Percentiles rank a stretch among this genome's conserved stretches.
Conservation (phyloP, 53 echinoderm and acorn worm species). For the Luidia sarsii region DNA sequence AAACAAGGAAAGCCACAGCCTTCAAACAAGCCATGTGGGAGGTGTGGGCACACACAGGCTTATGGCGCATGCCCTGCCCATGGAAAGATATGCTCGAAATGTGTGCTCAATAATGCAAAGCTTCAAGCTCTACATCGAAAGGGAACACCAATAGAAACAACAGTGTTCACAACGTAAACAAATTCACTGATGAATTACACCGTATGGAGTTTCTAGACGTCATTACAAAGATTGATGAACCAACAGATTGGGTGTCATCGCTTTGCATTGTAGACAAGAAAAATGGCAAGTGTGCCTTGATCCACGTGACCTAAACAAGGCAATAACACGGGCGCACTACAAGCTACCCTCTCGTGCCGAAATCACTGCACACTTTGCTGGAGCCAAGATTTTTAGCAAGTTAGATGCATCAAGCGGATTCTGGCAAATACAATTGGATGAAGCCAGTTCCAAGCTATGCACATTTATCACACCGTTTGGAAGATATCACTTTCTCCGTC, state of each 20-base stretch:
- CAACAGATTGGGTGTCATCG: conserved; percentile 43
- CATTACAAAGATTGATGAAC: conserved; percentile 16
- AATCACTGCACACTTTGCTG: conserved; percentile 41
- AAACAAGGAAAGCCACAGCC: too few relatives aligned
- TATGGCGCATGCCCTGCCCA: too few relatives aligned
- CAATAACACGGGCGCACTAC: conserved; percentile 47
- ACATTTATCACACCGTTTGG: conserved; percentile 71
- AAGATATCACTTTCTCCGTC: conserved; percentile 42
- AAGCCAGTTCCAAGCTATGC: conserved; percentile 38
- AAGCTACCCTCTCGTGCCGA: conserved; percentile 63
- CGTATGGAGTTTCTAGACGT: conserved; percentile 21
- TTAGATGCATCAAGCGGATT: conserved; percentile 63
- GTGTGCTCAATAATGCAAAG: too few relatives aligned
- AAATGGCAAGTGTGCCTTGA: conserved; percentile 80
- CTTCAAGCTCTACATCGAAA: too few relatives aligned
- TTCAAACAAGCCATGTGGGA: too few relatives aligned
- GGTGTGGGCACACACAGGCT: too few relatives aligned
- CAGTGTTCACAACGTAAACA: too few relatives aligned
- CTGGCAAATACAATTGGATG: conserved; percentile 57
- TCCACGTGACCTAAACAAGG: conserved; percentile 57
- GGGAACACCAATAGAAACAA: too few relatives aligned
- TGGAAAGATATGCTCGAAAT: too few relatives aligned
- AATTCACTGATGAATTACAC: too few relatives aligned
- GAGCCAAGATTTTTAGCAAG: conserved; percentile 57
- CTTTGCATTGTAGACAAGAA: conserved; percentile 11